Evolutionary conservation across 1,140 invertebrate genomes (phyloP).

Genomic region (Theocolax elegans): DNA sequence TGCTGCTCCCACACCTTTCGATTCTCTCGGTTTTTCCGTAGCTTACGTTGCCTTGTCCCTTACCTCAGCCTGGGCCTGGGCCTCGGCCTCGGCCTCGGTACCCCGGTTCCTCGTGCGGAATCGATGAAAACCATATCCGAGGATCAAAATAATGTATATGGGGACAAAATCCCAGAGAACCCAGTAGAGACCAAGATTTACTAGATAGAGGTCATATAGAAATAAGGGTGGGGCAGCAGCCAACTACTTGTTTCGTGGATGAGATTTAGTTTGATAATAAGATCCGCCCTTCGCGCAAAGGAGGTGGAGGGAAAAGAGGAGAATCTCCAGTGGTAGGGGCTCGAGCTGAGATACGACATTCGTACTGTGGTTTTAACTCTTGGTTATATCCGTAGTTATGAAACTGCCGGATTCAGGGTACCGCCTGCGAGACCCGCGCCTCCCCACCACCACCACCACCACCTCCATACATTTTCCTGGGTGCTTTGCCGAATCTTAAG

Average conservation of each 20-base stretch:
- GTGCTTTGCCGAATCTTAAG: constrained; percentile 34
- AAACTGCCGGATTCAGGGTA: constrained; percentile 62
- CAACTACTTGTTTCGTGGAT: constrained; percentile 61
- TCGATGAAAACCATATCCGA: no score
- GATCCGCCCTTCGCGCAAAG: constrained; percentile 53
- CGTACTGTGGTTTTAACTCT: constrained; percentile 67
- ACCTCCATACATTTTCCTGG: not conserved
- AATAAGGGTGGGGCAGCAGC: constrained; percentile 32
- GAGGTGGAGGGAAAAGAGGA: constrained; percentile 24
- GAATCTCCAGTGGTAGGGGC: constrained; percentile 43
- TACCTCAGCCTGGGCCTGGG: no score
- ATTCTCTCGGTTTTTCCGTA: no score
- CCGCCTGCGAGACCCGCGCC: constrained; percentile 27
- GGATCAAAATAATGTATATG: no score
- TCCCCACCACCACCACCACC: not conserved
- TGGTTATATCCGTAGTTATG: constrained; percentile 65
- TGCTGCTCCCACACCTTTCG: no score
- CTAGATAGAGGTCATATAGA: not conserved
- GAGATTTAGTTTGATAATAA: constrained; percentile 66
- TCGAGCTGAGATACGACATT: constrained; percentile 66
- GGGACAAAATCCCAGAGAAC: no score
- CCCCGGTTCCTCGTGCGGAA: no score
- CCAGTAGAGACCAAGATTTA: no score
- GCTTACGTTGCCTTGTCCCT: no score
- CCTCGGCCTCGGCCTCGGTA: no score